These are phyloP conservation scores for Tichodroma muraria DNA, from an alignment of 2,113 vertebrate species.

Conservation along the genomic window DNA sequence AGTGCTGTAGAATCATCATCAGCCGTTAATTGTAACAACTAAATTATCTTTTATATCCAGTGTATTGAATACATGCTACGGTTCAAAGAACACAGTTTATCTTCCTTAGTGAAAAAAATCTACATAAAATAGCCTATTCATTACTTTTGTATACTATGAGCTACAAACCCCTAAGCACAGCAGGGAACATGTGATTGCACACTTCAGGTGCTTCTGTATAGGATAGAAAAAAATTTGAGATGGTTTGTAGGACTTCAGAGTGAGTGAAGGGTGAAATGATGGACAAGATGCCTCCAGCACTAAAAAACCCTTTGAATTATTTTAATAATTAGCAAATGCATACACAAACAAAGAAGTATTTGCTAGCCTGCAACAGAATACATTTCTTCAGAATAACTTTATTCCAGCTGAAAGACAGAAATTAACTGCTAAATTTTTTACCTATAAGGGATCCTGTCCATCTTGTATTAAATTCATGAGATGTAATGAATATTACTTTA, in stretches of 20 bases:
- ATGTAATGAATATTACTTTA: not conserved
- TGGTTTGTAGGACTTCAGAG: not conserved
- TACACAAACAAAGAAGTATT: not conserved
- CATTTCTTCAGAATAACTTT: not conserved
- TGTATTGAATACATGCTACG: not conserved
- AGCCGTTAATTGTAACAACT: not conserved
- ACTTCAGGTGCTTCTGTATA: not conserved
- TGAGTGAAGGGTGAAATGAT: too few species aligned
- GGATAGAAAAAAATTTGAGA: not conserved
- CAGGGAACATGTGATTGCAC: not conserved
- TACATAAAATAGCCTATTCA: not conserved
- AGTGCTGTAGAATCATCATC: not conserved
- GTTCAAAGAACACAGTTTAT: not conserved
- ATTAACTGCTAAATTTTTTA: not conserved
- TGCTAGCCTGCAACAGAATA: not conserved
- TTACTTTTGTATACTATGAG: not conserved
- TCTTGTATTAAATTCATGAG: not conserved
- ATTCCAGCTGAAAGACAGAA: not conserved
- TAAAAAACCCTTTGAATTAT: not conserved
- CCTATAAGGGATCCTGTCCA: not conserved
- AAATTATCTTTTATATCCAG: not conserved
- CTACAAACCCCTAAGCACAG: not conserved
- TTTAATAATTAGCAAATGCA: not conserved
- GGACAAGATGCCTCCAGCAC: not conserved
- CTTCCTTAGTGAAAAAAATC: not conserved